Base-by-base conservation (phyloP, 2,888 invertebrate genomes). In the Rhingia campestris region DNA sequence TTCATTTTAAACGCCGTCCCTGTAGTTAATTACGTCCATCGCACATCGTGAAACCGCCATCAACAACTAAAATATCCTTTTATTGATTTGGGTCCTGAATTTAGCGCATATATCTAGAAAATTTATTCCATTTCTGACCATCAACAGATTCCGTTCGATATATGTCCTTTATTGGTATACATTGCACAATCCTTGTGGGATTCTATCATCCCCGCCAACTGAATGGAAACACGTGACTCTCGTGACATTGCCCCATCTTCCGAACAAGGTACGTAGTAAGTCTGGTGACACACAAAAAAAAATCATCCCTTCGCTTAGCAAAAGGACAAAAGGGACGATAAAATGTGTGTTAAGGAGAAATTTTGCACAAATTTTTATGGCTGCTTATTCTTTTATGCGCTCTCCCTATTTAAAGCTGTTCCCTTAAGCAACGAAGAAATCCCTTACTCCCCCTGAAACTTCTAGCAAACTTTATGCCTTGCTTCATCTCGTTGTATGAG, bases 141-240 rank as follows among this genome's bases (percentile, higher is more conserved):
- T 14, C 54, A 49, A 32, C 32, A 51, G 61, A 69, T 59, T 30
- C 70, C 35, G 32, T 43, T 64, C 63, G 43, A 43, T 4, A 10
- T n/a, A 54, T n/a, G 14, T 66, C 32, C 43, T 63, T n/a, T 32
- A 39, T 7, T 12, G 30, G 32, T 14, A n/a, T 6, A 22, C 47
- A 6, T 49, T 7, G 10, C 12, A 51, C 12, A 49, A 22, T 22
- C 22, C 10, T 35, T n/a, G 22, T 6, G 35, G 22, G 14, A 61
- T 9, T 35, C n/a, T 10, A 7, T 14, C 9, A 3, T 6, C 64
- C 49, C 39, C 39, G 9, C 47, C 41, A 47, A 47, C 43, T 54
- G 67, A 51, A 69, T 53, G 14, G 12, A 56, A 79, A 63, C 82
- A 79, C 82, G 82, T 82, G 79, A 82, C 61, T 69, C 73, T 73